Conservation (phyloP, 2,113 vertebrate species). For the Coptodon rendalli region DNA sequence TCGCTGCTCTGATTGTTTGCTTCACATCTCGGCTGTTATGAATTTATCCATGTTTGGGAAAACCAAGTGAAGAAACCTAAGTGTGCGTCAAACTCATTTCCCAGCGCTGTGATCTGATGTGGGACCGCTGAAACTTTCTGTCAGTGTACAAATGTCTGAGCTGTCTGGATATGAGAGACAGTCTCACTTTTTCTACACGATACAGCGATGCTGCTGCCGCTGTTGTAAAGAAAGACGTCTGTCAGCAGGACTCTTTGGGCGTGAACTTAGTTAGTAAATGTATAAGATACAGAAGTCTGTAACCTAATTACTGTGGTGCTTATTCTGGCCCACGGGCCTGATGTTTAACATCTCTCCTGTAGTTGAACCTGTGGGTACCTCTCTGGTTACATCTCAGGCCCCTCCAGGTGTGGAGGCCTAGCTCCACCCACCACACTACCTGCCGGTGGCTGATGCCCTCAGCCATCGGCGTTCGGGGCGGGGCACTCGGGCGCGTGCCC, state of each 20-base stretch:
- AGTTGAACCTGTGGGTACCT: background rate
- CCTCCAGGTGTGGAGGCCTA: background rate
- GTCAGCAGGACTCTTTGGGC: background rate
- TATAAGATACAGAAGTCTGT: background rate
- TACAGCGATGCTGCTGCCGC: rapidly evolving
- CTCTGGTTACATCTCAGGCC: background rate
- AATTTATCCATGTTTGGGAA: background rate
- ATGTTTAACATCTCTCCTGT: background rate
- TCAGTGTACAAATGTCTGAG: background rate
- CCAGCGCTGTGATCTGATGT: background rate
- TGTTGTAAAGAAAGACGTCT: background rate
- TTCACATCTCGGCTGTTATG: rapidly evolving
- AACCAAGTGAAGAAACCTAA: background rate
- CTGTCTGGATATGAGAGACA: background rate
- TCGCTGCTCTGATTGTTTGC: background rate
- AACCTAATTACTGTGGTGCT: background rate
- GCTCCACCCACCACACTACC: background rate
- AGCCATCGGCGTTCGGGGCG: rapidly evolving
- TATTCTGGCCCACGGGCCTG: background rate
- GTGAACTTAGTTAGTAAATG: background rate
- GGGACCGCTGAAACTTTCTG: rapidly evolving
- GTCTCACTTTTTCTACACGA: rapidly evolving
- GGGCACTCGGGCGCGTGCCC: background rate
- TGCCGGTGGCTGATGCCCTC: rapidly evolving
- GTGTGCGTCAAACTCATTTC: background rate